These are phyloP conservation scores for Pediacus dermestoides DNA, from an alignment of 2,888 invertebrate species.

Conservation along the genomic window DNA sequence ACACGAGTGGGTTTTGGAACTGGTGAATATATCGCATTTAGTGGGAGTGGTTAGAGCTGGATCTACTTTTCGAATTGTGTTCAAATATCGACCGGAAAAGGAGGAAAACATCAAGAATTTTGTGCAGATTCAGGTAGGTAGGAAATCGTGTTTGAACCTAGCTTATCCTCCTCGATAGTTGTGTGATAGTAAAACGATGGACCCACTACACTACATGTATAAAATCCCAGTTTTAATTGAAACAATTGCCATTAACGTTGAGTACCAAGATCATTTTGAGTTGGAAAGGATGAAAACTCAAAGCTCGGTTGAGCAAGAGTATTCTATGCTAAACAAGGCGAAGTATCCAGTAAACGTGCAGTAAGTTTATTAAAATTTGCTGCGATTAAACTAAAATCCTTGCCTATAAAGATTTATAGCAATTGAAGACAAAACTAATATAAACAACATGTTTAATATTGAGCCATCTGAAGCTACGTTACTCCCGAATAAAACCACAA, in stretches of 20 bases:
- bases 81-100: neutral
- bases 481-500: slow-evolving; percentile 26
- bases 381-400: too few species aligned
- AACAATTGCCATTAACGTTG: slow-evolving; percentile 43
- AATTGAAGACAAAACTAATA: too few species aligned
- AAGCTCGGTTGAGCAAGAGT: slow-evolving; percentile 48
- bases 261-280: slow-evolving; percentile 48
- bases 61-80: neutral
- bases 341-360: slow-evolving; percentile 44
- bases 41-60: neutral
- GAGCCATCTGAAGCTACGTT: slow-evolving; percentile 17
- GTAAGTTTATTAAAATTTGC: too few species aligned
- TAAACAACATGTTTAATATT: too few species aligned
- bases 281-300: slow-evolving; percentile 60
- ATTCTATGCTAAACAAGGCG: slow-evolving; percentile 57
- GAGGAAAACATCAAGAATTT: neutral
- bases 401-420: too few species aligned
- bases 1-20: slow-evolving; percentile 42
- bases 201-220: too few species aligned
- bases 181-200: too few species aligned
- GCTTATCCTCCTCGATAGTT: too few species aligned
- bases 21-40: slow-evolving; percentile 45
- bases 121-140: neutral
- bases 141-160: neutral
- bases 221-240: slow-evolving; percentile 22